A percentile compares a stretch with the other conserved stretches of the same genome.
These are phyloP conservation scores for Diarsia dahlii DNA, from an alignment of 2,888 invertebrate genomes.

Conservation along the genomic window DNA sequence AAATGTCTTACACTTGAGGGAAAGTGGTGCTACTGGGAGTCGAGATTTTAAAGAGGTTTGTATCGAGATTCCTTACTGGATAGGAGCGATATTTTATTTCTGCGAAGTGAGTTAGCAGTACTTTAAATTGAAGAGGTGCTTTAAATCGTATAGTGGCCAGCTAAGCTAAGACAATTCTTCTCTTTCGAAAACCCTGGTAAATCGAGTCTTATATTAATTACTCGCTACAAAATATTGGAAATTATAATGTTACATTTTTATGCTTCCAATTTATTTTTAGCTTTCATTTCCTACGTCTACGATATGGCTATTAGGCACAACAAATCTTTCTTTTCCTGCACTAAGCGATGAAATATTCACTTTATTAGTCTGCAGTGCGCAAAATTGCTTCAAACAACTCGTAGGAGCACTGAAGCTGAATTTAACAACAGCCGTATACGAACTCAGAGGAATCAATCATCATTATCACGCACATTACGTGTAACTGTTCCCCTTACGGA, in stretches of 20 bases:
- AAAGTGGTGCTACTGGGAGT: constrained; percentile 15
- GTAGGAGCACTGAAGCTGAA: constrained; percentile 51
- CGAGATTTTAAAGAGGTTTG: neutral
- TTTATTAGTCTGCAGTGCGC: constrained; percentile 61
- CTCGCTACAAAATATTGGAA: no score
- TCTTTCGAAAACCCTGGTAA: neutral
- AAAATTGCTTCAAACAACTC: constrained; percentile 65
- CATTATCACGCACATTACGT: constrained; percentile 59
- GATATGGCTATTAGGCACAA: constrained; percentile 6
- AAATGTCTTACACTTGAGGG: constrained; percentile 23
- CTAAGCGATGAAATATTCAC: constrained; percentile 62
- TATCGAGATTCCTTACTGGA: constrained; percentile 18
- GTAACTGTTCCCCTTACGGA: constrained; percentile 44
- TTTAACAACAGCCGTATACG: constrained; percentile 47
- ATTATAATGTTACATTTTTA: neutral
- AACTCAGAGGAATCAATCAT: constrained; percentile 57
- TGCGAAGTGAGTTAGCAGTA: constrained; percentile 6
- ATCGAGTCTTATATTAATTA: no score
- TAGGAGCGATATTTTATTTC: constrained; percentile 2
- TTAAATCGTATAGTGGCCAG: constrained; percentile 24
- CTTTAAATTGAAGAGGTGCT: constrained; percentile 23
- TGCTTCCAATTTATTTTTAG: neutral
- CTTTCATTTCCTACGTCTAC: constrained; percentile 1
- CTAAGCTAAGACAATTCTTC: constrained; percentile 1
- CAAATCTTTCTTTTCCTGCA: constrained; percentile 4